These are phyloP conservation scores for Oreortyx pictus DNA, from an alignment of 2,797 vertebrate species.

Conservation along the genomic window DNA sequence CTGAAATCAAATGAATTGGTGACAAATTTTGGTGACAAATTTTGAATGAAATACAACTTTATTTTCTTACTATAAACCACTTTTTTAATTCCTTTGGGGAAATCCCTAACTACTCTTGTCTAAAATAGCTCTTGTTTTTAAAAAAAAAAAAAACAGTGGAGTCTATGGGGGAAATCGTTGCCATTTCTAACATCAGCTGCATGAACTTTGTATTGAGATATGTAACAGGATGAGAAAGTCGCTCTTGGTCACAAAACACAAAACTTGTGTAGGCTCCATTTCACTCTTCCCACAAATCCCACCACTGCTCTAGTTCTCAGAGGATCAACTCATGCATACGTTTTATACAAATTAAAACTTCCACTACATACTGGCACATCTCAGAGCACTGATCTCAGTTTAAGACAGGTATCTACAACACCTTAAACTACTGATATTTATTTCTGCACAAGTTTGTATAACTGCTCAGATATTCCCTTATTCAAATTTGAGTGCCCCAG, in stretches of 20 bases:
- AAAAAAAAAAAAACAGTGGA: background rate
- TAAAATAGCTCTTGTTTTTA: background rate
- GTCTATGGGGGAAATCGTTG: background rate
- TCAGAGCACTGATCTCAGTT: background rate
- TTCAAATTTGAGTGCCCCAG: background rate
- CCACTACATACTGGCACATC: background rate
- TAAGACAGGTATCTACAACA: background rate
- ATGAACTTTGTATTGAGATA: background rate
- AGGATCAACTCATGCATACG: background rate
- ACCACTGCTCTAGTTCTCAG: background rate
- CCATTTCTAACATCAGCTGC: background rate
- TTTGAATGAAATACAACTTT: background rate
- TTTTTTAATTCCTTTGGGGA: background rate
- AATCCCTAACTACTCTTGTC: background rate
- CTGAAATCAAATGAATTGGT: background rate
- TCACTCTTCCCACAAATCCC: background rate
- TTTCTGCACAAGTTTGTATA: background rate
- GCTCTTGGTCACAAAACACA: background rate
- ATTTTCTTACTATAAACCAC: background rate
- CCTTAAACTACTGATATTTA: background rate
- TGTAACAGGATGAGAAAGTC: background rate
- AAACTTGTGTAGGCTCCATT: background rate
- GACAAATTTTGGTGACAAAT: no score
- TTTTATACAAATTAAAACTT: background rate
- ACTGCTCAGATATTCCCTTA: background rate